Conservation (phyloP, 2,113 vertebrate species). For the Misgurnus mizolepis region DNA sequence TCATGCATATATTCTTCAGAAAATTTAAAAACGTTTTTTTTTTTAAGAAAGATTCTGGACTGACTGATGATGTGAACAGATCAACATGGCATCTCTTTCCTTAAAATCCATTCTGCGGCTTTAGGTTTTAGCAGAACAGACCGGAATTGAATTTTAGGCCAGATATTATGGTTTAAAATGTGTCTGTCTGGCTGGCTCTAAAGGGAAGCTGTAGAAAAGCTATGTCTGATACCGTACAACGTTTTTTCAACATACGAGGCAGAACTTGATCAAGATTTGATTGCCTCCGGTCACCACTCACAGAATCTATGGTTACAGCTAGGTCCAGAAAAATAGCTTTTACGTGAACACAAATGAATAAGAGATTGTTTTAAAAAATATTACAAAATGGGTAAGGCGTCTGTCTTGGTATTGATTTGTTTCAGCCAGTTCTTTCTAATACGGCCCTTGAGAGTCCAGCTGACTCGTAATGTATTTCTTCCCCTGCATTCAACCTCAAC, state of each 20-base stretch:
- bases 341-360: constrained; percentile 43
- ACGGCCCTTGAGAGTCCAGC: neutral
- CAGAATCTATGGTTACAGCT: constrained; percentile 28
- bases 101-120: neutral
- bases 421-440: constrained; percentile 10
- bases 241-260: constrained; percentile 6
- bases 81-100: constrained; percentile 5
- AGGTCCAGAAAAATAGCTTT: constrained; percentile 11
- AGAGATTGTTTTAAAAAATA: constrained; percentile 38
- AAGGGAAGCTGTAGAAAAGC: too few species aligned
- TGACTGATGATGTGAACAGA: constrained; percentile 19
- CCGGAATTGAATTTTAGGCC: constrained; percentile 14
- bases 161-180: neutral
- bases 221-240: constrained; percentile 17
- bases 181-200: neutral
- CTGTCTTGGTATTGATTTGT: constrained; percentile 36
- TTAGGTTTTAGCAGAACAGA: constrained; percentile 4
- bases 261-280: neutral
- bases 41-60: neutral
- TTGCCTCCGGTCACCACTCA: neutral
- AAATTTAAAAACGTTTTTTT: neutral
- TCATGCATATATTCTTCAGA: neutral
- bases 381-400: constrained; percentile 25
- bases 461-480: constrained; percentile 12
- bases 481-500: neutral